These are phyloP conservation scores for Villa cingulata DNA, from an alignment of 2,888 invertebrate species.

Conservation along the genomic window DNA sequence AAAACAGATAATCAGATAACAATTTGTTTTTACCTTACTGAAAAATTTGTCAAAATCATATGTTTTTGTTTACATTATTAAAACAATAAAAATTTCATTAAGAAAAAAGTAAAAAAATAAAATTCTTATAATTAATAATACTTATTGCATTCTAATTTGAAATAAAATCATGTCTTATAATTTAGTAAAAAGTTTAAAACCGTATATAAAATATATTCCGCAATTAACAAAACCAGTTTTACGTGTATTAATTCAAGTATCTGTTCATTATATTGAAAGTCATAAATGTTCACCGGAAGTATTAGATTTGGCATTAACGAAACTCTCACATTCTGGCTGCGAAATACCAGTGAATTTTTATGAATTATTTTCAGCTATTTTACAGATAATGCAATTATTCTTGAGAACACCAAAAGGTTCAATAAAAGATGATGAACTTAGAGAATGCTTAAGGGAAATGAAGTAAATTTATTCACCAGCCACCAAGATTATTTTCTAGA, in stretches of 20 bases:
- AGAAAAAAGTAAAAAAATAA: too few relatives aligned
- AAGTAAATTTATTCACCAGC: constrained; percentile 24
- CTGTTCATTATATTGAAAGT: constrained; percentile 35
- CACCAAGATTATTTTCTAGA: not conserved
- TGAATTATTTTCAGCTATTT: constrained; percentile 39
- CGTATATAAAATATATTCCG: constrained; percentile 29
- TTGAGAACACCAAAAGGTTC: constrained; percentile 35
- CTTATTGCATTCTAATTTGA: not conserved
- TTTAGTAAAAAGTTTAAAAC: constrained; percentile 27
- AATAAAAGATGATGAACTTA: constrained; percentile 37
- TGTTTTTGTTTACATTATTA: too few relatives aligned
- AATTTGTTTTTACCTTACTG: too few relatives aligned
- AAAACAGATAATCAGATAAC: too few relatives aligned
- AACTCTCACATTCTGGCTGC: constrained; percentile 32
- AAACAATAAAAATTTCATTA: too few relatives aligned
- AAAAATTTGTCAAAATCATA: too few relatives aligned
- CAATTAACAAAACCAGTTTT: constrained; percentile 32
- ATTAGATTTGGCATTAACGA: constrained; percentile 31
- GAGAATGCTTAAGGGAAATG: constrained; percentile 37
- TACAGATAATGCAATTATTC: constrained; percentile 38
- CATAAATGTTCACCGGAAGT: constrained; percentile 33
- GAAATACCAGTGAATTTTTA: constrained; percentile 37
- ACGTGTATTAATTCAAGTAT: constrained; percentile 35
- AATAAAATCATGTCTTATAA: constrained; percentile 16
- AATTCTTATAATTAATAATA: too few relatives aligned